Conservation (phyloP, 2,113 vertebrate species). For the Cynopterus brachyotis region DNA sequence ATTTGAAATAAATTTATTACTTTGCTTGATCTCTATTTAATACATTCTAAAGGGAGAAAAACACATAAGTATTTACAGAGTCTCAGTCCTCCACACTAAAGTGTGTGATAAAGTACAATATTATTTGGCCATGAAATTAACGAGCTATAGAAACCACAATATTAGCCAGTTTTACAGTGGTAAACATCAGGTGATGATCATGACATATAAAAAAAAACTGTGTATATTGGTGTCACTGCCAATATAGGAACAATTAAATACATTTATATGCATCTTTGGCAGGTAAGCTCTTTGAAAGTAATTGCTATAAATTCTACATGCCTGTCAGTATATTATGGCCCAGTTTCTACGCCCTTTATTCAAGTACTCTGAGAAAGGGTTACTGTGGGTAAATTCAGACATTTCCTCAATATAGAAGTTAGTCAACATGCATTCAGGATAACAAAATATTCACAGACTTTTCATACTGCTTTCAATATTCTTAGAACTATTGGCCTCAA, state of each 20-base stretch:
- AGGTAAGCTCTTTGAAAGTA: conserved; percentile 21
- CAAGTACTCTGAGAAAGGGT: not conserved
- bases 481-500: not conserved
- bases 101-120: conserved; percentile 34
- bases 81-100: conserved; percentile 1
- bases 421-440: not conserved
- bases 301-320: not conserved
- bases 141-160: conserved; percentile 38
- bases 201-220: conserved; percentile 1
- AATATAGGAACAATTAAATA: not conserved
- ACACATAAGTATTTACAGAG: conserved; percentile 25
- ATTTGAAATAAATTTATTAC: conserved; percentile 39
- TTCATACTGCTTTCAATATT: not conserved
- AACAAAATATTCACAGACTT: not conserved
- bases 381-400: not conserved
- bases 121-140: conserved; percentile 60
- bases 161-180: conserved; percentile 35
- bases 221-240: not conserved
- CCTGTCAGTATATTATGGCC: not conserved
- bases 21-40: conserved; percentile 36
- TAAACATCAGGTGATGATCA: conserved; percentile 29
- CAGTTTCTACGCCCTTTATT: not conserved
- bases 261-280: not conserved
- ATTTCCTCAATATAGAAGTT: not conserved
- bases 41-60: not conserved